Evolutionary conservation across 2,888 invertebrate species (phyloP), one percentile per base, ranked within the genome.

Genomic region (Cephus sareptanus): DNA sequence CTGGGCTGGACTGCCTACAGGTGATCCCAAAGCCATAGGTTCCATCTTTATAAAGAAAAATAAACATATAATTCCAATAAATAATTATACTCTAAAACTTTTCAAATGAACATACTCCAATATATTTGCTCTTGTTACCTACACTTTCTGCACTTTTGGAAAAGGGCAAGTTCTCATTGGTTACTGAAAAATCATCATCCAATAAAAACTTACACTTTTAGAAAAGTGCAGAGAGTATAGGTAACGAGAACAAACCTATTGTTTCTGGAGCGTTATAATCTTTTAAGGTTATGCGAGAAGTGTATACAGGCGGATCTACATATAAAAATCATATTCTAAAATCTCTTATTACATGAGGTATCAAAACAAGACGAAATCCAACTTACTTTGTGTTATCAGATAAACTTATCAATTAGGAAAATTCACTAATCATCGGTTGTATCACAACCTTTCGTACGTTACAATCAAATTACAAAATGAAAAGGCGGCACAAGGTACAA

Each of bases 11-110:
- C 96, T 96, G 69, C 90, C 90, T n/a, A 90, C 89, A 0, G 92
- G 92, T 40, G 92, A 92, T 81, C 97, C 97, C 83, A 97, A 92
- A 77, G 95, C 94, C 97, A 97, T 97, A 75, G 97, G 97, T 91
- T 97, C 97, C 96, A 97, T 97, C 91, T 92, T 90, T 73, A 56
- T 70, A 69, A 69, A 11, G 4, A 33, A 11, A 40, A 35, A 77
- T 77, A 31, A 79, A 33, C 11, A 34, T 71, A 71, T 34, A 71
- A 71, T 71, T 15, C 15, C 9, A 30, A 71, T 71, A 11, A 30
- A 30, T 71, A 71, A 71, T 23, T 23, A 71, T 34, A 71, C 9
- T 9, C 0, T 23, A 23, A 56, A 56, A 56, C 1, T 23, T 56
- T 56, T 23, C 23, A 23, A 23, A 56, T 23, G 23, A 56, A 23